phyloP scores from a whole-genome alignment of 2,113 vertebrate species.

The Tragelaphus imberbis region DNA sequence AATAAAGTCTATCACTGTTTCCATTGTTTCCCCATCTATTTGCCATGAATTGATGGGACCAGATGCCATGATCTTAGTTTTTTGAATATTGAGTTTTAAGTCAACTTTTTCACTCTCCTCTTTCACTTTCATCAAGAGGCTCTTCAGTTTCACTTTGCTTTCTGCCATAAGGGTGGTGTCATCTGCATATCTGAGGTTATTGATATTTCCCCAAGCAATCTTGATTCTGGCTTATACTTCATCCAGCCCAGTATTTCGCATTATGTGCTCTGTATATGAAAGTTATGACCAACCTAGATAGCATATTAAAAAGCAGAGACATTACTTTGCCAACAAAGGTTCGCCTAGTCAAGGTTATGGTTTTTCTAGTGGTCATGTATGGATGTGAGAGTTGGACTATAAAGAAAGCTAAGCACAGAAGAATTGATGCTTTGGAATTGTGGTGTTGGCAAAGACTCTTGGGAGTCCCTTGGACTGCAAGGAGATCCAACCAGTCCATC shows the following conservation, averaged over 20 bases:
- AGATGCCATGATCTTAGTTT: background rate
- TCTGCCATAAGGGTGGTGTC: background rate
- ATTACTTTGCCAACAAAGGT: too few species aligned
- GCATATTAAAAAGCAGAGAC: too few species aligned
- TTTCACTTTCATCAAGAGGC: background rate
- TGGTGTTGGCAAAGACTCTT: too few species aligned
- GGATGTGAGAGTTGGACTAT: too few species aligned
- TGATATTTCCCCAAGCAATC: accelerated
- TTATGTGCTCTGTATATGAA: background rate
- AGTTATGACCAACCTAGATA: too few species aligned
- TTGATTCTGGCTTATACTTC: background rate
- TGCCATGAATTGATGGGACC: background rate
- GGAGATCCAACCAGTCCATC: too few species aligned
- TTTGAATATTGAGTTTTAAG: background rate
- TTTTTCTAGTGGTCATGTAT: too few species aligned
- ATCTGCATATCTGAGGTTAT: background rate
- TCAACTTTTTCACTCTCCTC: background rate
- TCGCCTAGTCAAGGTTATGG: too few species aligned
- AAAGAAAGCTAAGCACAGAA: too few species aligned
- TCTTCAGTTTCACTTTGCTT: background rate
- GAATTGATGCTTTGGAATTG: too few species aligned
- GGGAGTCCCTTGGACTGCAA: too few species aligned
- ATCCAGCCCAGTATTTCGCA: background rate
- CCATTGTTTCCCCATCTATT: background rate
- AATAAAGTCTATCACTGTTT: background rate